A percentile compares a stretch with the other conserved stretches of the same genome.
These are phyloP conservation scores for Gambusia yucatana DNA, from an alignment of 2,797 vertebrate genomes.

Conservation along the genomic window DNA sequence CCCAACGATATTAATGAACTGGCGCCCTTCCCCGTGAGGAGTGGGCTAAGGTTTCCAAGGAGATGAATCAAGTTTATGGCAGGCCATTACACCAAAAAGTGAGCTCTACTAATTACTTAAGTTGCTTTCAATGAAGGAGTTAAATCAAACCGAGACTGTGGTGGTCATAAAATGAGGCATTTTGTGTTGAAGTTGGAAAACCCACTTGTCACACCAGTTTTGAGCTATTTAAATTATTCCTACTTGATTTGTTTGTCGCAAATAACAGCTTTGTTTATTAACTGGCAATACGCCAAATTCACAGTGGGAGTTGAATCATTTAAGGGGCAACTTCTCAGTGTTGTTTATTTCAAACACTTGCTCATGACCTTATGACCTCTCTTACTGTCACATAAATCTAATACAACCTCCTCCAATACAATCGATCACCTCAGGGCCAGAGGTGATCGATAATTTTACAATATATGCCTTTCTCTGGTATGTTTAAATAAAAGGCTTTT, in stretches of 20 bases:
- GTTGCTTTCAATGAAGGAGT: not conserved
- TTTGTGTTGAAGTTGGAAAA: not conserved
- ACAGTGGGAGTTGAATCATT: not conserved
- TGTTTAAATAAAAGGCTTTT: not conserved
- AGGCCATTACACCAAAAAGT: not conserved
- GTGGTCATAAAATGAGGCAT: not conserved
- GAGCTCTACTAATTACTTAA: not conserved
- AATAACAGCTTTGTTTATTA: not conserved
- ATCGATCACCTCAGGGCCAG: not conserved
- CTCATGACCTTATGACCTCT: not conserved
- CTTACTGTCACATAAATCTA: not conserved
- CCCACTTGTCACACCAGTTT: not conserved
- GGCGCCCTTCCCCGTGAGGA: not conserved
- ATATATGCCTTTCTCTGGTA: not conserved
- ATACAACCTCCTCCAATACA: not conserved
- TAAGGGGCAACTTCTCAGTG: not conserved
- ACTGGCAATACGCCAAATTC: not conserved
- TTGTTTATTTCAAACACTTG: not conserved
- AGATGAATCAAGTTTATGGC: not conserved
- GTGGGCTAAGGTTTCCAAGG: not conserved
- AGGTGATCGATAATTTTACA: not conserved
- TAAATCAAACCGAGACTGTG: not conserved
- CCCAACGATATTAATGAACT: not conserved
- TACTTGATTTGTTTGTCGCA: not conserved
- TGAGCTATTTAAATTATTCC: not conserved